Base-by-base conservation (phyloP, 2,113 vertebrate species). In the Thamnaconus septentrionalis region DNA sequence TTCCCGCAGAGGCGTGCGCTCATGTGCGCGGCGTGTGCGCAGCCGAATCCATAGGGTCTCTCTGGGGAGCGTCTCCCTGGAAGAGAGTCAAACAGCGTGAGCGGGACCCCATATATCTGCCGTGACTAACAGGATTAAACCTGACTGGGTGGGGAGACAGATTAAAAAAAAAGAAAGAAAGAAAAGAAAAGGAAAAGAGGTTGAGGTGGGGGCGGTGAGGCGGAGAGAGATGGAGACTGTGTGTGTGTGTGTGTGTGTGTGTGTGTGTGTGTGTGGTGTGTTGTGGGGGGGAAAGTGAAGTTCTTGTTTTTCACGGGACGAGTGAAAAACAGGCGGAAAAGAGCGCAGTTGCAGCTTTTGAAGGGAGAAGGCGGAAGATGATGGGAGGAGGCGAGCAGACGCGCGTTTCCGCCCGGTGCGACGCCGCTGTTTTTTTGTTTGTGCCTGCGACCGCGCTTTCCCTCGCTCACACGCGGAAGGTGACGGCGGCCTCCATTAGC, bases 111-210 rank as follows among this genome's bases (percentile, higher is more conserved):
- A 66, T 86, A 83, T 83, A 88, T 88, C 86, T 80, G 75, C 82
- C 76, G 70, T 82, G 86, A 90, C 88, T 85, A 90, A 90, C 79
- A 72, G 84, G 85, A 88, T 90, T 90, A 87, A 85, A 87, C 70
- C 80, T 88, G 82, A 85, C 85, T 87, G 86, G 76, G 71, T 56
- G 71, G 69, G 71, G 76, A 87, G 66, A 82, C 66, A 73, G 80
- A 88, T 75, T 31, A 52, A 76, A 78, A 46, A 1, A 46, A 46
- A 50, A 50, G n/a, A 48, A 48, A 11, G 80, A 66, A 75, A 70
- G 40, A 50, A 48, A 48, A 11, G 80, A 66, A 75, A 70, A 42
- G 39, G 46, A 4, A 11, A 1, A 39, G 31, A 9, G 18, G 5
- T 31, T 31, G 12, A 43, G 45, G 57, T 9, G 50, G 41, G 59